These are phyloP conservation scores for Pachydiplax longipennis DNA, from an alignment of 2,888 invertebrate genomes.

Conservation along the genomic window DNA sequence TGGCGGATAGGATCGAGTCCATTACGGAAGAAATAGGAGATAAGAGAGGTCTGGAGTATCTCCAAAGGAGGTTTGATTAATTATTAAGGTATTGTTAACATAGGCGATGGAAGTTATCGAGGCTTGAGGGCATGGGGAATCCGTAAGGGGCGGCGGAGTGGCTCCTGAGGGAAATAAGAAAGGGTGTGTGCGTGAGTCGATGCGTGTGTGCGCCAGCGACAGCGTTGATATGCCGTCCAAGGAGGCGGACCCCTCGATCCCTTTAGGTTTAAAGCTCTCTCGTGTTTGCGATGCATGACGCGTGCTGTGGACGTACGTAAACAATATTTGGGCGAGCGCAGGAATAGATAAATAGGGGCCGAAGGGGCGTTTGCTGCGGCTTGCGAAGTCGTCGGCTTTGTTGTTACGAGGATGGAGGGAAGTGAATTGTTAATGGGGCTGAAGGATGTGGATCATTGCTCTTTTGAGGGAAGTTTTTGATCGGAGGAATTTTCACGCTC, in stretches of 20 bases:
- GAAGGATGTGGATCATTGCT: background rate
- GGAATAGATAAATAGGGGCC: background rate
- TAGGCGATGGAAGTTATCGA: background rate
- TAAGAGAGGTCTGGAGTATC: background rate
- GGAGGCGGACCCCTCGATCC: background rate
- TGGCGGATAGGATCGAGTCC: background rate
- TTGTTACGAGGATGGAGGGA: background rate
- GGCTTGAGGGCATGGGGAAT: background rate
- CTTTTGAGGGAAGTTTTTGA: background rate
- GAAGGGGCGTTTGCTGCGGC: background rate
- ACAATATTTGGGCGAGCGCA: background rate
- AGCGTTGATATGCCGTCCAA: background rate
- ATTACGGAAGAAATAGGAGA: background rate
- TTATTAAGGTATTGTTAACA: background rate
- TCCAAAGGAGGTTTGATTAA: background rate
- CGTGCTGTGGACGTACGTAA: background rate
- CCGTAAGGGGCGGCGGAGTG: background rate
- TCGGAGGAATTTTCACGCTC: background rate
- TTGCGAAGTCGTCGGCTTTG: background rate
- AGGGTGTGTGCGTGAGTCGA: background rate
- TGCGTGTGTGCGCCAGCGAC: background rate
- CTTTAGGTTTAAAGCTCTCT: background rate
- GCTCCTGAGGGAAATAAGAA: background rate
- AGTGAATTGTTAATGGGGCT: background rate
- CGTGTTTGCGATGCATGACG: background rate